Evolutionary conservation across 2,113 vertebrate species (phyloP), one percentile per base, ranked within the genome.

Genomic region (Carassius auratus): DNA sequence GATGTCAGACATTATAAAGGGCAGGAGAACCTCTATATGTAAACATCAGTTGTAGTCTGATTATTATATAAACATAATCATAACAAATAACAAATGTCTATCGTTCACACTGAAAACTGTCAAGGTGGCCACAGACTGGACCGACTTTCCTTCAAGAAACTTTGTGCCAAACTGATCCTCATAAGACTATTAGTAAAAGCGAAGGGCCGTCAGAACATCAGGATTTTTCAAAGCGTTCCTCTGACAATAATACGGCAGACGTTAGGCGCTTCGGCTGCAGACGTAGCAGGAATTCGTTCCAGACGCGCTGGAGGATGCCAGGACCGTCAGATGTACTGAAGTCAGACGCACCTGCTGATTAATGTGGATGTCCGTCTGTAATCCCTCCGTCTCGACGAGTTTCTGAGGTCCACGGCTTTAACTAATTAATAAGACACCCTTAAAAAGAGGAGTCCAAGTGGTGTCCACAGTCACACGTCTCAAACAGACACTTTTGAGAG

Each of bases 351-450:
- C 92, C 93, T 93, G 92, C 91, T 87, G 89, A 91, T 88, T 42
- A 90, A 94, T 8, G 90, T 91, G 92, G 93, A 92, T 91, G 93
- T 94, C 93, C 92, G 91, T 88, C 71, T 80, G 68, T 95, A 94
- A 95, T 95, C 94, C 95, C 2, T 45, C 79, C 86, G 52, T 92
- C 87, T 92, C 91, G 85, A 91, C 86, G 82, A 87, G 78, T 68
- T 86, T 86, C 85, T 23, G 71, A 61, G 38, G 82, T 62, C 84
- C 85, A 90, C 91, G 91, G 94, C 91, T 94, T 94, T 95, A 90
- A 90, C 91, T 94, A 95, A 95, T 95, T 93, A 92, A 93, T 92
- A 88, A 93, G 94, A 95, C 94, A 94, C 90, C 89, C 90, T 92
- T 92, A 92, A 57, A 57, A 93, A 91, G 90, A 94, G 89, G 7